Base-by-base conservation (phyloP, 2,113 vertebrate species). In the Nerophis lumbriciformis region DNA sequence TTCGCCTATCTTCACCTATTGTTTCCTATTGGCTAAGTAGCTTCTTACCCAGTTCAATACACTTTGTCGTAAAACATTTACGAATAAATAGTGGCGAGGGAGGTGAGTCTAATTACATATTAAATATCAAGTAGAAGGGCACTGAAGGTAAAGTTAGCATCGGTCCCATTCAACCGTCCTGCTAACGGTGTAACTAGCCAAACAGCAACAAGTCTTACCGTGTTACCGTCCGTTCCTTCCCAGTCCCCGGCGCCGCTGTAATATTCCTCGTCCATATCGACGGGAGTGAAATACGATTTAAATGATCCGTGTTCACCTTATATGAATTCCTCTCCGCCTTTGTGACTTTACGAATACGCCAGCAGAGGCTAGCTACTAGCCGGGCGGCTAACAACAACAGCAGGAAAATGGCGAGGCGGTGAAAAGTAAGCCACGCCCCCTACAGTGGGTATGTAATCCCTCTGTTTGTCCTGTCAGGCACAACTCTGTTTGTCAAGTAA, bases 231-330 rank as follows among this genome's bases (percentile, higher is more conserved):
- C 14, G 86, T 59, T 1, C 76, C 87, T 5, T 92, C 90, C 91
- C 91, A 92, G 47, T 92, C 91, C 49, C 78, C 89, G 0, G 15
- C 68, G 1, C 73, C 69, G 44, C 79, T 73, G 64, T 90, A 92
- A 61, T 89, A 91, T 47, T 91, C 90, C 58, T 91, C 90, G 38
- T 91, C 89, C 91, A 92, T 92, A 53, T 11, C 57, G 63, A 64
- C 72, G 61, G 59, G 59, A 13, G 36, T 42, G 7, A 6, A 36
- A 16, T 16, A 38, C 8, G 44, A 44, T 19, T 28, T 57, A 1
- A 16, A 49, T 1, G 19, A 37, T 12, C 2, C 16, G 6, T 42
- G 4, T 16, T 57, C 7, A 13, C 9, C 3, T 10, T 37, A 11
- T 2, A 51, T 21, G 49, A 51, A n/a, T 63, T 69, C 7, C 7